A percentile compares a stretch with the other conserved stretches of the same genome.
Evolutionary conservation across 2,113 vertebrate species (phyloP).

Genomic region (Heterocephalus glaber): DNA sequence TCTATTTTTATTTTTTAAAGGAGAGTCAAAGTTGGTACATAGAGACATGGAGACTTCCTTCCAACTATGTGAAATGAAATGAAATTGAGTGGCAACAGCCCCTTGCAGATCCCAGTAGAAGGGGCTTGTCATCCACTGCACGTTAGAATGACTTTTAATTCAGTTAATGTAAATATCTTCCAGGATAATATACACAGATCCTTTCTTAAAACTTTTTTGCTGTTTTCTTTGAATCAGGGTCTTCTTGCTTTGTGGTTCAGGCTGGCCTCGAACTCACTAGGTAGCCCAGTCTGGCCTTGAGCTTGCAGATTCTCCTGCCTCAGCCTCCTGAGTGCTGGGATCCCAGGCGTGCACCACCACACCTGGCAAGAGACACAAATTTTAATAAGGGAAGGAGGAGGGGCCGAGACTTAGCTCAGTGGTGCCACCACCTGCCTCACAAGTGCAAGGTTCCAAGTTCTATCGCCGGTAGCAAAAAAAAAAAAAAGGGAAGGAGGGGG

Average conservation of each 20-base stretch:
- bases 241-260: neutral
- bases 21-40: neutral
- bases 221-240: neutral
- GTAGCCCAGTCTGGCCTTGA: neutral
- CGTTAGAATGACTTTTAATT: constrained; percentile 14
- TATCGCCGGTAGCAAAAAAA: too few species aligned
- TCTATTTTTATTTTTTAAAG: neutral
- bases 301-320: neutral
- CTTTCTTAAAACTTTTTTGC: neutral
- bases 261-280: neutral
- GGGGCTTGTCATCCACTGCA: neutral
- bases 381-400: neutral
- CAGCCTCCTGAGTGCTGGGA: neutral
- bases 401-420: too few species aligned
- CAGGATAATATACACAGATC: neutral
- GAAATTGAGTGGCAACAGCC: neutral
- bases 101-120: neutral
- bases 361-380: neutral
- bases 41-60: constrained; percentile 3
- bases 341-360: neutral
- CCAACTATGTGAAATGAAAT: neutral
- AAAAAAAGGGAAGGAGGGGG: neutral
- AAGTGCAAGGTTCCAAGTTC: too few species aligned
- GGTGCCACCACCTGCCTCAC: too few species aligned
- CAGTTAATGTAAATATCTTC: neutral